Conservation (phyloP, 1,140 invertebrate species). For the Hydropsyche tenuis region DNA sequence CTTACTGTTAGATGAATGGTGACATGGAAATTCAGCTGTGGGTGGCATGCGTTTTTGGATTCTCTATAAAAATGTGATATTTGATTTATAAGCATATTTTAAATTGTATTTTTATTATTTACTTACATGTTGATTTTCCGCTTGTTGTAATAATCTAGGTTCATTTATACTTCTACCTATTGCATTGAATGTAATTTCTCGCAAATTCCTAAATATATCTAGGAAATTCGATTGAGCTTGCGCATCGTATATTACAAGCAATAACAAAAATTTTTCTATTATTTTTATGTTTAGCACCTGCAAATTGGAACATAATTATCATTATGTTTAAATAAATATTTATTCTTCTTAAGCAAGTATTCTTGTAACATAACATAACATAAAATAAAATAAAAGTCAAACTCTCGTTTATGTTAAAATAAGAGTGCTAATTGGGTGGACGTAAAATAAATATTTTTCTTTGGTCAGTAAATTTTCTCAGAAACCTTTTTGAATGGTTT, state of each 20-base stretch:
- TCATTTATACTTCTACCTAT: conserved; percentile 27
- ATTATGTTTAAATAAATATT: neutral
- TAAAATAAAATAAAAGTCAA: no score
- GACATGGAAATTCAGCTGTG: conserved; percentile 53
- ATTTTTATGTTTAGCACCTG: neutral
- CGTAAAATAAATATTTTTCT: no score
- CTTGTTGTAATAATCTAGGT: conserved; percentile 10
- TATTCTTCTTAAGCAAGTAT: no score
- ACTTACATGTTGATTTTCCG: conserved; percentile 11
- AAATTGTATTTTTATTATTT: conserved; percentile 15
- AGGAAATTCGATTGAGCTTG: neutral
- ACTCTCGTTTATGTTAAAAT: no score
- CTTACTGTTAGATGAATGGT: neutral
- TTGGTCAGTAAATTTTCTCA: no score
- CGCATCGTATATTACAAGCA: neutral
- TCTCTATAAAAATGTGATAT: conserved; percentile 37
- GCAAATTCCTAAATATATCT: neutral
- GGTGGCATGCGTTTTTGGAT: conserved; percentile 49
- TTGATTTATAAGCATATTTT: no score
- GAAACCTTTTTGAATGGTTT: no score
- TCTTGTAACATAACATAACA: no score
- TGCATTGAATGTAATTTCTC: conserved; percentile 4
- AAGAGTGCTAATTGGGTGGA: no score
- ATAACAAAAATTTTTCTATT: neutral
- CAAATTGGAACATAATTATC: neutral